Base-by-base conservation (phyloP, 2,888 invertebrate genomes). In the Mimumesa dahlbomi region DNA sequence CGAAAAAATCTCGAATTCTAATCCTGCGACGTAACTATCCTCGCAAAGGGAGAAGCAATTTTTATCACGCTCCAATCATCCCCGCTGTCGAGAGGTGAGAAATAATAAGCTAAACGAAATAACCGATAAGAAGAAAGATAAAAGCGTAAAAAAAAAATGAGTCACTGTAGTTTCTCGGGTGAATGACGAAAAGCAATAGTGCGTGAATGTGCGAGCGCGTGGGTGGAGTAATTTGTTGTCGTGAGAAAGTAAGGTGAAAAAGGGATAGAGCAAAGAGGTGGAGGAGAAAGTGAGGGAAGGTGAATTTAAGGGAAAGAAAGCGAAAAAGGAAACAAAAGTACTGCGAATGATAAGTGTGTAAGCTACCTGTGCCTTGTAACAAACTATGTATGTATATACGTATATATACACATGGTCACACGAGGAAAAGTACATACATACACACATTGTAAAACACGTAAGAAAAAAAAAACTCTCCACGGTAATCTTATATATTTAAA, bases 321-420 rank as follows among this genome's bases (percentile, higher is more conserved):
- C n/a, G n/a, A n/a, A n/a, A n/a, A n/a, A n/a, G 14, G 31, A 18
- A 9, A 19, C 42, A 36, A 54, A 62, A 34, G 4, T 36, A n/a
- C n/a, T 58, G 65, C 66, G 65, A 79, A 79, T 83, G 82, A 85
- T 84, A 85, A 83, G 87, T 86, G 86, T 89, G 88, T 88, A 87
- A 89, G 88, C 88, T 88, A 89, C 88, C 87, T 89, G 89, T 89
- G 89, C 89, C 89, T 89, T 89, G 89, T 88, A 89, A 89, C 86
- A 85, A 87, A 87, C 86, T 88, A 88, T 84, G 81, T 85, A 85
- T 84, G 75, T 80, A 79, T 80, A 75, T 77, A 77, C 54, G 73
- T 70, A 76, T 64, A 68, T 77, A 75, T 69, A 78, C 66, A 56
- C 67, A 71, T 59, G 61, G 50, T 68, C 31, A 73, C 67, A 70